phyloP scores from a whole-genome alignment of 2,888 invertebrate species.

The Notocelia uddmanniana region DNA sequence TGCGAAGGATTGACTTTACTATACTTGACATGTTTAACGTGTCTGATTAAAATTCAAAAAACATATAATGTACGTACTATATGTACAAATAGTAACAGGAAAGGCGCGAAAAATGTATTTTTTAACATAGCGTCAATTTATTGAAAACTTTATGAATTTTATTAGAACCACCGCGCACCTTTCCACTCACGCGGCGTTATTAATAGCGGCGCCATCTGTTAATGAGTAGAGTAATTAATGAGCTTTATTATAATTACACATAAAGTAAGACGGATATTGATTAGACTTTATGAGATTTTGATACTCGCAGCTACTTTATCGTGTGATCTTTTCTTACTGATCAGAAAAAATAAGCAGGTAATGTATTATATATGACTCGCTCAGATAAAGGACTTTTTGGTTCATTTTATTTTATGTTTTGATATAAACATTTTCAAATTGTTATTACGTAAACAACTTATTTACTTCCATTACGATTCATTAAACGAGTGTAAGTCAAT shows the following conservation, averaged over 20 bases:
- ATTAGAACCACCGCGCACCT: neutral
- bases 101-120: neutral
- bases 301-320: too few relatives aligned
- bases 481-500: conserved; percentile 34
- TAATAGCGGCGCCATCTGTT: conserved; percentile 4
- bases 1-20: too few relatives aligned
- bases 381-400: too few relatives aligned
- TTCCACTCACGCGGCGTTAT: neutral
- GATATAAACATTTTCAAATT: too few relatives aligned
- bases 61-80: too few relatives aligned
- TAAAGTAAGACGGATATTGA: neutral
- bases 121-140: neutral
- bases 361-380: too few relatives aligned
- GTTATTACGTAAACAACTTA: neutral
- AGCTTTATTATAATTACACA: conserved; percentile 1
- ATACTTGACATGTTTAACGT: too few relatives aligned
- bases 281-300: neutral
- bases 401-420: too few relatives aligned
- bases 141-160: neutral
- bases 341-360: too few relatives aligned
- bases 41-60: too few relatives aligned
- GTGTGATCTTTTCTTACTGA: too few relatives aligned
- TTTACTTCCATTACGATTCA: neutral
- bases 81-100: neutral
- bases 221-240: conserved; percentile 7